These are phyloP conservation scores for Apis cerana DNA, from an alignment of 1,140 invertebrate genomes.

Conservation along the genomic window DNA sequence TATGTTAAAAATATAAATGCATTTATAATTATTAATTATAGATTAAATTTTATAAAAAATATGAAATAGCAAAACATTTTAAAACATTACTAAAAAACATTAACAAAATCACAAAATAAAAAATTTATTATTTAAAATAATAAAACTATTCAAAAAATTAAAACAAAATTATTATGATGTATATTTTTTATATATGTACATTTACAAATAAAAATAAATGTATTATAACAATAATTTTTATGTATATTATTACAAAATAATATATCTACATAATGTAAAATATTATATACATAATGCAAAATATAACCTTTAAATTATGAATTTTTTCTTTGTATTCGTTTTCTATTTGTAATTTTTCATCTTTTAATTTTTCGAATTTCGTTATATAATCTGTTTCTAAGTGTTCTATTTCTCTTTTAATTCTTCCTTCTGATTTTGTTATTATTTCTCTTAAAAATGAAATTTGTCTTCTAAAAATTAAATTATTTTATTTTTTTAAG, in stretches of 20 bases:
- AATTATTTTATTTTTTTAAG: constrained; percentile 23
- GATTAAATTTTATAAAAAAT: no score
- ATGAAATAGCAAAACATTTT: no score
- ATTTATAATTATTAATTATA: background rate
- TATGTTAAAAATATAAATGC: background rate
- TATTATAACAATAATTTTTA: constrained; percentile 1
- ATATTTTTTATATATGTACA: no score
- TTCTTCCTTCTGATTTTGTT: constrained; percentile 72
- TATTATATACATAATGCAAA: background rate
- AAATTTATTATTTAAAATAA: no score
- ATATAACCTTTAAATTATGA: constrained; percentile 70
- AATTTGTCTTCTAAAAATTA: constrained; percentile 73
- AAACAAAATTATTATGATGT: no score
- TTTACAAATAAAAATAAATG: background rate
- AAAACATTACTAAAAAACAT: no score
- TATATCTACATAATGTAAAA: no score
- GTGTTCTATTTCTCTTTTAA: constrained; percentile 69
- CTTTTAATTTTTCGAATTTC: constrained; percentile 74
- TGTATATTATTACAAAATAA: background rate
- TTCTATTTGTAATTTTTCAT: constrained; percentile 73
- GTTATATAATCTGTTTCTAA: constrained; percentile 72
- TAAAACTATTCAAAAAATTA: no score
- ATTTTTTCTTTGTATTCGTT: constrained; percentile 70
- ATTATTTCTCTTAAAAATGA: constrained; percentile 70
- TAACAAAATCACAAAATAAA: no score